These are phyloP conservation scores for Cyrtonyx montezumae DNA, from an alignment of 2,113 vertebrate species.

Conservation along the genomic window DNA sequence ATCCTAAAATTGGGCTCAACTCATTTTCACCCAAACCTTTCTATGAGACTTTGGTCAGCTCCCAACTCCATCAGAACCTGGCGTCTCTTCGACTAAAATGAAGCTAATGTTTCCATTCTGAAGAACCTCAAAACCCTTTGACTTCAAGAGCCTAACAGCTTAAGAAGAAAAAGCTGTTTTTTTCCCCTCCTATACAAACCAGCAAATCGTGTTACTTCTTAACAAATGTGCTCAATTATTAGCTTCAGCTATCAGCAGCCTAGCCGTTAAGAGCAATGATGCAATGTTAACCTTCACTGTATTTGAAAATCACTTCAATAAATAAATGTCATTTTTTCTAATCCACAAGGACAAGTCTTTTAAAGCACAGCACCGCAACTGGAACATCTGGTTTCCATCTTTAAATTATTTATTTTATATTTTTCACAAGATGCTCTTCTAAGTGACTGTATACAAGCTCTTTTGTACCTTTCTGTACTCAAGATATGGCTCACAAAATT, in stretches of 20 bases:
- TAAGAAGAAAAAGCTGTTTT: not conserved
- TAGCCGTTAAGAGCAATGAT: not conserved
- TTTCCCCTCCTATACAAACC: not conserved
- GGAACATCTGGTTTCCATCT: not conserved
- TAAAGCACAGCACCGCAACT: not conserved
- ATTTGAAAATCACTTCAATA: not conserved
- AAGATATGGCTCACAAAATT: not conserved
- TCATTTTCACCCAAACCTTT: not conserved
- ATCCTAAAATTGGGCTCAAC: not conserved
- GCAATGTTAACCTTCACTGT: not conserved
- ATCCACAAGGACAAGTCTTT: not conserved
- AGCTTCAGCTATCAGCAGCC: not conserved
- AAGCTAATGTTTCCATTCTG: not conserved
- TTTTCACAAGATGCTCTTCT: not conserved
- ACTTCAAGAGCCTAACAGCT: not conserved
- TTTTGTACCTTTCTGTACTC: accelerated
- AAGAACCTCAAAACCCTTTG: not conserved
- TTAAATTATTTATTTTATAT: not conserved
- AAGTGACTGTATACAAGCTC: not conserved
- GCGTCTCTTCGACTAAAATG: not conserved
- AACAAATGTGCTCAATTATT: not conserved
- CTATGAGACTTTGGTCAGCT: not conserved
- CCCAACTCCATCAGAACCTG: not conserved
- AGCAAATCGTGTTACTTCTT: not conserved
- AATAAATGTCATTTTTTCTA: not conserved